These are phyloP conservation scores for Anolis apletophallus DNA, from an alignment of 2,797 vertebrate genomes.

Conservation along the genomic window DNA sequence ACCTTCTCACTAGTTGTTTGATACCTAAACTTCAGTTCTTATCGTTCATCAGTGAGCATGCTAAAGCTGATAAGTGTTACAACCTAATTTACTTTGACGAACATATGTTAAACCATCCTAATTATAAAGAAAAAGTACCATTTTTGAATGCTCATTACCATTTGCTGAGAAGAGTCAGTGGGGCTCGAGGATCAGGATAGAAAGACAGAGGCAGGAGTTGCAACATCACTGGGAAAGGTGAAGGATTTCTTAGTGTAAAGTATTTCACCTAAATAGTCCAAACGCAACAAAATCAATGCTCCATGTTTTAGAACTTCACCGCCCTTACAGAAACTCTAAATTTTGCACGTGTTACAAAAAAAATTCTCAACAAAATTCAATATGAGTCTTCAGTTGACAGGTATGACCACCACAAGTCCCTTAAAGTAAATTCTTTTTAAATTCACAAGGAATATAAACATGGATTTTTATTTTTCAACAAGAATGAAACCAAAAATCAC, in stretches of 20 bases:
- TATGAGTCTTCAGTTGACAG: not conserved
- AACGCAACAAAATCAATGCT: constrained; percentile 57
- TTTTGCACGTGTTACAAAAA: not conserved
- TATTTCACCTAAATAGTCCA: constrained; percentile 85
- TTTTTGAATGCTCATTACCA: constrained; percentile 83
- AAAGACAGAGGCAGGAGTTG: constrained; percentile 90
- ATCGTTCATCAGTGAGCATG: no score
- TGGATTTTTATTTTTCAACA: not conserved
- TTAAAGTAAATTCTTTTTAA: not conserved
- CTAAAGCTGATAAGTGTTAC: no score
- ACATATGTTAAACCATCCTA: no score
- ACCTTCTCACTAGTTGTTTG: no score
- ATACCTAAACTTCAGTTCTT: no score
- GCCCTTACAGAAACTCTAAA: not conserved
- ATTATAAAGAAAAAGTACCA: constrained; percentile 44
- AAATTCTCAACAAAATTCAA: not conserved
- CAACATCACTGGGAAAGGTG: constrained; percentile 87
- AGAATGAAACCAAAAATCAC: constrained; percentile 14
- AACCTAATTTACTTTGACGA: no score
- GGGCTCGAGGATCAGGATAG: constrained; percentile 90
- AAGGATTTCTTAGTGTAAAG: constrained; percentile 91
- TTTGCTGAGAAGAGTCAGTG: constrained; percentile 88
- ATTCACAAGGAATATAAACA: not conserved
- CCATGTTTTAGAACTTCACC: constrained; percentile 27
- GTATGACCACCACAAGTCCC: no score